Base-by-base conservation (phyloP, 1,140 invertebrate genomes). In the Lasioglossum albipes region DNA sequence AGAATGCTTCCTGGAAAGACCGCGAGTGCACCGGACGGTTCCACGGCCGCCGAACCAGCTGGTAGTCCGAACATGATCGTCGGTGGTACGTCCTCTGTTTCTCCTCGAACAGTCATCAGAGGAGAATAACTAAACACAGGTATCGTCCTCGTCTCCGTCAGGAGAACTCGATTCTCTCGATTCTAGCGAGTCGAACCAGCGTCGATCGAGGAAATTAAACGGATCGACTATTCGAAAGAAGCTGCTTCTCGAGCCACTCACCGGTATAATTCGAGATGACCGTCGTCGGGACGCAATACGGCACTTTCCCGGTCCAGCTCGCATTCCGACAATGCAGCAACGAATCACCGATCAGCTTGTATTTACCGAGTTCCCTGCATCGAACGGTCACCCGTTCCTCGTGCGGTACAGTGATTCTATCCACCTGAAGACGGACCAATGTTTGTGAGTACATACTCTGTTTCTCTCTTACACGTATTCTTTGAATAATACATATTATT, bases 251-350 rank as follows among this genome's bases (percentile, higher is more conserved):
- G n/a, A n/a, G 7, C 9, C 41, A 90, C 88, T 91, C 93, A 97
- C 96, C 96, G 82, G 97, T 97, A 91, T 97, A 97, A 93, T 97
- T 97, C 64, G 96, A 97, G 66, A 97, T 94, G 2, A 97, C 91
- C 2, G 97, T 97, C 41, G 97, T 98, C 31, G 96, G 95, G 85
- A 97, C 95, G 91, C 97, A 98, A 74, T 95, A 95, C 4, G 97
- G 97, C 86, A 96, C 90, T 76, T 95, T 94, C 1, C 95, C 94
- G 10, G 94, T 95, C 97, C 97, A 98, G 36, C 94, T 94, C 0
- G 97, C 97, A 87, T 98, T 97, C 61, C 96, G 95, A 91, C 97
- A 98, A 7, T 95, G 94, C 2, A 97, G 92, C 78, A 93, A 90
- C 20, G 95, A 92, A 85, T 96, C 94, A 75, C 97, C 95, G 71